Conservation (phyloP, 1,140 invertebrate genomes). For the Lepidotrigona ventralis region DNA sequence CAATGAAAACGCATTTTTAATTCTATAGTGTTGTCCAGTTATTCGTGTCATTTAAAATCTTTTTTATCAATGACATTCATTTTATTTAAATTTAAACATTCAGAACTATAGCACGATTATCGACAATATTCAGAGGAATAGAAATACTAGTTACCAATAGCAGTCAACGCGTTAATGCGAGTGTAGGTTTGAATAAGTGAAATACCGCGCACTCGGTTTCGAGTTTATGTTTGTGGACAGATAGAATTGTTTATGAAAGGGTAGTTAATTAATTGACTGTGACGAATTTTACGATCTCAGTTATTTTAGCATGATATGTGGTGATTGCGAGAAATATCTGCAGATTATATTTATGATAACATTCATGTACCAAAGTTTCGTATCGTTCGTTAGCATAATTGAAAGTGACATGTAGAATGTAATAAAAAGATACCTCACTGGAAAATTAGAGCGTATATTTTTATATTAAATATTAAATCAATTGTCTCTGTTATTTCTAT, state of each 20-base stretch:
- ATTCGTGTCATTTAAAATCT: too few relatives aligned
- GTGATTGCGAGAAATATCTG: background rate
- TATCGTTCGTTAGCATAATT: background rate
- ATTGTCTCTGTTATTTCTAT: too few relatives aligned
- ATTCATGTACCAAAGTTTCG: background rate
- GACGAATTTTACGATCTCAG: background rate
- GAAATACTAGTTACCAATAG: too few relatives aligned
- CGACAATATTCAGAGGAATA: too few relatives aligned
- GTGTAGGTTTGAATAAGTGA: background rate
- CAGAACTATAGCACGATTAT: too few relatives aligned
- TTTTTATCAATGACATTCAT: too few relatives aligned
- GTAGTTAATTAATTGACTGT: background rate
- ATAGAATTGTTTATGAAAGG: background rate
- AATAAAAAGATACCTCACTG: background rate
- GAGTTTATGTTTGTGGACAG: background rate
- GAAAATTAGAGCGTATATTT: background rate
- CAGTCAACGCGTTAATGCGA: background rate
- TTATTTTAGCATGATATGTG: background rate
- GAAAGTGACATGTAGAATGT: background rate
- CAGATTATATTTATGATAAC: background rate
- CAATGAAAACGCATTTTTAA: too few relatives aligned
- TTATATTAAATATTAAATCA: background rate
- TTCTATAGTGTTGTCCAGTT: too few relatives aligned
- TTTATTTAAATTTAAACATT: too few relatives aligned
- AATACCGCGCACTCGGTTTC: background rate